A percentile compares a stretch with the other conserved stretches of the same genome.
phyloP scores from a whole-genome alignment of 2,888 invertebrate species.

The Notocelia uddmanniana region DNA sequence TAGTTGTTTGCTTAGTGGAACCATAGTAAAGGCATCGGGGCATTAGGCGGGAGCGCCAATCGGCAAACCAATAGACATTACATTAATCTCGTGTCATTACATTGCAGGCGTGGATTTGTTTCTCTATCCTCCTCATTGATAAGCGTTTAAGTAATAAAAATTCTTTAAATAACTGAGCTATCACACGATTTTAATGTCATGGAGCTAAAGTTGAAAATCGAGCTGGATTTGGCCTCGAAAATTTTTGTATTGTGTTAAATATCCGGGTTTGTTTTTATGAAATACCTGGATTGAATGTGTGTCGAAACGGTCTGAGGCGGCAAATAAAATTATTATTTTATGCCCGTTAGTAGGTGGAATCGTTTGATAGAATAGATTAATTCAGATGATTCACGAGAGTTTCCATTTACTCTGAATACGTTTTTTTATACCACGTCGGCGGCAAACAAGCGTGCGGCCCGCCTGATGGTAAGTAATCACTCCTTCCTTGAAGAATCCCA shows the following conservation, averaged over 20 bases:
- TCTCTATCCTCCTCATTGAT: slow-evolving; percentile 51
- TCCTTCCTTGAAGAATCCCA: too few species aligned
- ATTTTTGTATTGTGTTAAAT: slow-evolving; percentile 2
- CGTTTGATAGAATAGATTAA: too few species aligned
- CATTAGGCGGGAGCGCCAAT: slow-evolving; percentile 38
- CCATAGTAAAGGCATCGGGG: slow-evolving; percentile 43
- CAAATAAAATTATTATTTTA: not conserved
- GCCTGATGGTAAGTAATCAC: too few species aligned
- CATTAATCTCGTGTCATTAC: slow-evolving; percentile 60
- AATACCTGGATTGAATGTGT: slow-evolving; percentile 14
- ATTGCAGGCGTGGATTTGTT: slow-evolving; percentile 66
- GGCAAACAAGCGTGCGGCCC: too few species aligned
- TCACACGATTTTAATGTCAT: slow-evolving; percentile 9
- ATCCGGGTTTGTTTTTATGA: not conserved
- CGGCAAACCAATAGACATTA: slow-evolving; percentile 66
- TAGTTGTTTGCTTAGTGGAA: slow-evolving; percentile 73
- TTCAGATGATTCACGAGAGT: too few species aligned
- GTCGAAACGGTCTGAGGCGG: not conserved
- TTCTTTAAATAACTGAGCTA: not conserved
- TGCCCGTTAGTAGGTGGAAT: not conserved
- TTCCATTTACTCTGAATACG: too few species aligned
- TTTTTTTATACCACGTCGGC: too few species aligned
- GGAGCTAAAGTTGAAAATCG: not conserved
- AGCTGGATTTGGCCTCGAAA: not conserved
- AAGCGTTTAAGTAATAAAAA: slow-evolving; percentile 28